Base-by-base conservation (phyloP, 2,797 vertebrate genomes). In the Sebastes glaucus region DNA sequence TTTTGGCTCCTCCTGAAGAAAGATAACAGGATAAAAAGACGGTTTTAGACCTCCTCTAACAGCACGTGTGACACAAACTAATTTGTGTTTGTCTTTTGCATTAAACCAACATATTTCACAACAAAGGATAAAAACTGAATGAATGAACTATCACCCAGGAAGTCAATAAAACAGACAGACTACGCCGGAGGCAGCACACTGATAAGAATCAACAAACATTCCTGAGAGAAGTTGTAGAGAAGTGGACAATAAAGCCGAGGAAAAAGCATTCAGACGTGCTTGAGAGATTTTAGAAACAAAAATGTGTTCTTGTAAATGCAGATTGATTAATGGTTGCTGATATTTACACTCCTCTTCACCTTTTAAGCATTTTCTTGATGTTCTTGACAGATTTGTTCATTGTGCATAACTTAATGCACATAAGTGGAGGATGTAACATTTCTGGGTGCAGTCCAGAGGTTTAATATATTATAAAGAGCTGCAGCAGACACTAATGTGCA, bases 1-100 rank as follows among this genome's bases (percentile, higher is more conserved):
- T 92, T 98, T 97, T 0, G 99, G 99, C 90, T 99, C 98, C 96
- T 99, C 99, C 99, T 99, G 77, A 49, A 91, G 49, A n/a, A 69
- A n/a, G 10, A 32, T 4, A 30, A 74, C 3, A 46, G 11, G n/a
- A 75, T 22, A 23, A 64, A 16, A 11, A 68, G 8, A 23, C 2
- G 1, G 27, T 28, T 83, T 78, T 68, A 77, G 30, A 8, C 9
- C 14, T 68, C 25, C 4, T 67, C 0, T 13, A 20, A 38, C 27
- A 46, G 64, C 59, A 56, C 11, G 7, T 28, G 46, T 56, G 25
- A 80, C 73, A 71, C 14, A 53, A 56, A 63, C 4, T 46, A 1
- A 22, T 35, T n/a, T 60, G 27, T 30, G 22, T 70, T 52, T 67
- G 63, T 61, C 25, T 84, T 56, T 66, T 46, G 62, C 3, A n/a